Evolutionary conservation across 2,113 vertebrate species (phyloP), one percentile per base, ranked within the genome.

Genomic region (Hydrochoerus hydrochaeris): DNA sequence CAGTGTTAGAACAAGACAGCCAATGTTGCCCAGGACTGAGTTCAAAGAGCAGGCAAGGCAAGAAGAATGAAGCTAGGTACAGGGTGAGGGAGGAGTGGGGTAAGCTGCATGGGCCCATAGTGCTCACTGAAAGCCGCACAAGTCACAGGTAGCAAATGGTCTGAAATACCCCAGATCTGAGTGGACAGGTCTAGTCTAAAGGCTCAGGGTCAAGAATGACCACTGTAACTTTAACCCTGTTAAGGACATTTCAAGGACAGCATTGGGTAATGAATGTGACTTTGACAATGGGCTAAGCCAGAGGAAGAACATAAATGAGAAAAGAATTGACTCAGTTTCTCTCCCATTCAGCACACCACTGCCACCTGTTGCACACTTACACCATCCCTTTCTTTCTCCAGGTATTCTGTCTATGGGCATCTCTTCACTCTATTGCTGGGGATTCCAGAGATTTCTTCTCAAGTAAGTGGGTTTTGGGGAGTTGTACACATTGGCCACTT

Each of bases 231-330:
- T 62, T 65, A 46, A 60, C 32, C 44, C 38, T 30, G 14, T 6
- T 11, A n/a, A 73, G 10, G 44, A 67, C 13, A 41, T 58, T 6
- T 0, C 20, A 13, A 60, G 65, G 73, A 62, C 69, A 32, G 19
- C 12, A 4, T 17, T 35, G 28, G 60, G 38, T 67, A 28, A 83
- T n/a, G 78, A 49, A 75, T 63, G 32, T n/a, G 49, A 1, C 30
- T 91, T 91, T 62, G 54, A 67, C 69, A 60, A 93, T 60, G 44
- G 49, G 16, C 54, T 86, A 77, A 73, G 26, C 49, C 30, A n/a
- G 58, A 84, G 62, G 32, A 86, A 95, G 85, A 97, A 83, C 28
- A 65, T 24, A 63, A 95, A 75, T 83, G 75, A 96, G 28, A 44
- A 63, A 94, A 91, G 12, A 78, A 71, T 28, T 14, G 35, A 88